These are phyloP conservation scores for Nomada hirtipes DNA, from an alignment of 2,888 invertebrate genomes.

Conservation along the genomic window DNA sequence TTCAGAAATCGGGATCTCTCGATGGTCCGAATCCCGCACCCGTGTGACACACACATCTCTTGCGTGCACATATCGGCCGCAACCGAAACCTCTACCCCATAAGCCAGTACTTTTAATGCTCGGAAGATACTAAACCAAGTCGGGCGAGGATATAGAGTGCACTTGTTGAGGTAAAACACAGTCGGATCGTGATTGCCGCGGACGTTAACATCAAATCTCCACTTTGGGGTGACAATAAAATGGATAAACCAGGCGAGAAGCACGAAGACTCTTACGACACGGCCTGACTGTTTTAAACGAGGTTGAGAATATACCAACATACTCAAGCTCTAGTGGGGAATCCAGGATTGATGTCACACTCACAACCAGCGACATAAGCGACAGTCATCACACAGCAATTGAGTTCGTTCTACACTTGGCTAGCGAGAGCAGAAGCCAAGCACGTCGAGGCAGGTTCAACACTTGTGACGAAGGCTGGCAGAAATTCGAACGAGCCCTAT, in stretches of 20 bases:
- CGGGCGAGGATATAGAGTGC: not conserved
- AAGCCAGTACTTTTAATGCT: not conserved
- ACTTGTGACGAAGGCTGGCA: not conserved
- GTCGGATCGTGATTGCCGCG: not conserved
- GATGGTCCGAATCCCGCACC: not conserved
- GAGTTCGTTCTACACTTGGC: not conserved
- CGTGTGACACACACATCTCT: not conserved
- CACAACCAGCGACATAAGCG: not conserved
- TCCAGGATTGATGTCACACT: constrained; percentile 1
- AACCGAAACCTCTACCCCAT: not conserved
- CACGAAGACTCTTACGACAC: not conserved
- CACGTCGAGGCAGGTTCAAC: not conserved
- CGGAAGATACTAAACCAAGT: not conserved
- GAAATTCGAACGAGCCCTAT: not conserved
- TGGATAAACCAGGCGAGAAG: not conserved
- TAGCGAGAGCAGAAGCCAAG: not conserved
- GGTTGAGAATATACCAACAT: not conserved
- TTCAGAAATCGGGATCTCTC: not conserved
- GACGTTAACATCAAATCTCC: not conserved
- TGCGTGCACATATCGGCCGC: not conserved
- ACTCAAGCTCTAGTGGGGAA: not conserved
- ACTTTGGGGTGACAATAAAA: not conserved
- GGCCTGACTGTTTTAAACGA: not conserved
- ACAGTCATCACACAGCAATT: not conserved
- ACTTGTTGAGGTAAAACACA: not conserved